A percentile compares a stretch with the other conserved stretches of the same genome.
Evolutionary conservation across 2,888 invertebrate genomes (phyloP).

Genomic region (Diaprepes abbreviatus): DNA sequence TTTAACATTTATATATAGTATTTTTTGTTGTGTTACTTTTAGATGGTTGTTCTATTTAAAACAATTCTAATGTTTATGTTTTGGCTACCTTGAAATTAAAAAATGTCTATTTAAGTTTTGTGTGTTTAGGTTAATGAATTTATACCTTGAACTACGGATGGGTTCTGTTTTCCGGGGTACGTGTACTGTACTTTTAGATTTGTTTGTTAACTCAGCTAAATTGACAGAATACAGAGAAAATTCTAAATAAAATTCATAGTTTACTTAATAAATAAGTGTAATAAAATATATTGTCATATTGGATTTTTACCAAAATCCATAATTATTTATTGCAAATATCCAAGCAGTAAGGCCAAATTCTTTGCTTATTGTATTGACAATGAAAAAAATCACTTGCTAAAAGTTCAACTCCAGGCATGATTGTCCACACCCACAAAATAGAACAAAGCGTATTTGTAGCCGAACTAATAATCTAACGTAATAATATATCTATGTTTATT

Average conservation of each 20-base stretch:
- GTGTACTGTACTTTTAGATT: too few relatives aligned
- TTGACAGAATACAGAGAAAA: too few relatives aligned
- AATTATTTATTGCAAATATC: conserved; percentile 4
- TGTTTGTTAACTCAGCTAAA: too few relatives aligned
- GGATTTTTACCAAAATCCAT: not conserved
- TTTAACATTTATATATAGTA: not conserved
- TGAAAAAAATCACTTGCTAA: conserved; percentile 12
- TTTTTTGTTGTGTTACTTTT: not conserved
- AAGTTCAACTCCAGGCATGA: conserved; percentile 22
- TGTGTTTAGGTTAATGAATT: not conserved
- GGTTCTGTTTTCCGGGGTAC: not conserved
- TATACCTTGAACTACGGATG: not conserved
- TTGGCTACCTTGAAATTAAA: conserved; percentile 8
- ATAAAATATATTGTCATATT: too few relatives aligned
- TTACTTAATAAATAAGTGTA: too few relatives aligned
- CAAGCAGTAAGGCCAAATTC: conserved; percentile 13
- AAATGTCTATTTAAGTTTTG: not conserved
- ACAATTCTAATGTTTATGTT: conserved; percentile 10
- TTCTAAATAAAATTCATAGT: too few relatives aligned
- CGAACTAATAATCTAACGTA: conserved; percentile 4
- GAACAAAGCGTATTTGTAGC: conserved; percentile 9
- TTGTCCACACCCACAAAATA: conserved; percentile 24
- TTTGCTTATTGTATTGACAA: conserved; percentile 2
- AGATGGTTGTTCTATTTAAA: not conserved
- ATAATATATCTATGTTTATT: not conserved